Base-by-base conservation (phyloP, 2,113 vertebrate species). In the Prunella himalayana region DNA sequence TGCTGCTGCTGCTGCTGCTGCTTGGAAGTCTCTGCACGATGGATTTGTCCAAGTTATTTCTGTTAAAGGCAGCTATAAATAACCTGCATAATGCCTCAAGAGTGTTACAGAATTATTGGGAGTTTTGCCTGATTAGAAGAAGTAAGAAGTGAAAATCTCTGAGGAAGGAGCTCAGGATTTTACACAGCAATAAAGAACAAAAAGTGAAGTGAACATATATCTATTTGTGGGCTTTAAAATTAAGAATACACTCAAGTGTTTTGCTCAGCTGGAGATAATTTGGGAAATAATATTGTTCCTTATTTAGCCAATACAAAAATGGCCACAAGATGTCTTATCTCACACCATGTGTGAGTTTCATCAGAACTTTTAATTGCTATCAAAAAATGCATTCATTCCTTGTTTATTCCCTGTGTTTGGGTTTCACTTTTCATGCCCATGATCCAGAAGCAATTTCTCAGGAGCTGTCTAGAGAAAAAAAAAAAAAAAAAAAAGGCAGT, bases 1-100 rank as follows among this genome's bases (percentile, higher is more conserved):
- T 94, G 68, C 53, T 71, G 18, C 56, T 37, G n/a, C n/a, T 53
- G 51, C 54, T 75, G 30, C 70, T 77, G 23, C 60, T 73, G 33
- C 82, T 90, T 93, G 51, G 60, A 81, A 95, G 69, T 78, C 76
- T 92, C 60, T 84, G 60, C 86, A 41, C 6, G 51, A 17, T 51
- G 51, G 27, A 91, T 91, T 78, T 88, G 80, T 91, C 86, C 60
- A 83, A 90, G 91, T 86, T 95, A 97, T 93, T 97, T 95, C 83
- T 92, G 88, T 81, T 94, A 78, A 83, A 94, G 86, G 27, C 47
- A 35, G 51, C 86, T 88, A 94, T 92, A 90, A 92, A 96, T 95
- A 96, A 39, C 42, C 84, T 77, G 72, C 56, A 71, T 90, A 95
- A 90, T 1, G 10, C 86, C 88, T 90, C 72, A 42, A 92, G 64